A percentile compares a stretch with the other conserved stretches of the same genome.
These are phyloP conservation scores for Paratilapia polleni DNA, from an alignment of 2,113 vertebrate genomes.

Conservation along the genomic window DNA sequence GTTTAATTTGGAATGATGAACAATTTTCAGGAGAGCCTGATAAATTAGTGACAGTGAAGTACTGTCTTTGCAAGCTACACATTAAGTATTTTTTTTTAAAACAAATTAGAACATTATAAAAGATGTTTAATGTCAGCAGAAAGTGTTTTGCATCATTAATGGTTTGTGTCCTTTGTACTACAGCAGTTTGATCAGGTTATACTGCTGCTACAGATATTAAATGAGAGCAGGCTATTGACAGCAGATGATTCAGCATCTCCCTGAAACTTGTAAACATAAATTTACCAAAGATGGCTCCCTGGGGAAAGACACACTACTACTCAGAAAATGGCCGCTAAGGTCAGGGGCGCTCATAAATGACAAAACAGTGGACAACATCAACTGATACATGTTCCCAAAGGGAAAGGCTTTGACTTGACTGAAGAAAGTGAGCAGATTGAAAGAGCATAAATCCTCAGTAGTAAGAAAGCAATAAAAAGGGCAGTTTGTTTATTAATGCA, in stretches of 20 bases:
- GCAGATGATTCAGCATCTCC: neutral
- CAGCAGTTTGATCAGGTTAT: neutral
- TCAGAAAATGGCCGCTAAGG: neutral
- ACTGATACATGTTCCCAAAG: neutral
- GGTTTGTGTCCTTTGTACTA: neutral
- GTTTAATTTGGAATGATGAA: neutral
- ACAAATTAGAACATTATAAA: neutral
- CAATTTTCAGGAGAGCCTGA: neutral
- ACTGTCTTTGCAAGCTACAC: neutral
- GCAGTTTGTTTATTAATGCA: neutral
- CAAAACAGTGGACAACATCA: neutral
- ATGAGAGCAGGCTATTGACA: neutral
- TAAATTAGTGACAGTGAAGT: neutral
- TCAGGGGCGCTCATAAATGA: constrained; percentile 8
- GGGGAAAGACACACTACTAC: neutral
- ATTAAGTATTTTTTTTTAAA: neutral
- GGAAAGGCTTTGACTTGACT: too few species aligned
- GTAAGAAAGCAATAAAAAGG: neutral
- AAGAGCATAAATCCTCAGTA: neutral
- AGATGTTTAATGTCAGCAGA: neutral
- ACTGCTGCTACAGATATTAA: neutral
- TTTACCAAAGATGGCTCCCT: neutral
- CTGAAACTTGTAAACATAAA: neutral
- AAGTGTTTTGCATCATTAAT: neutral
- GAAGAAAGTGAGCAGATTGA: neutral